Evolutionary conservation across 2,888 invertebrate species (phyloP).

Genomic region (Orchestes rusci): DNA sequence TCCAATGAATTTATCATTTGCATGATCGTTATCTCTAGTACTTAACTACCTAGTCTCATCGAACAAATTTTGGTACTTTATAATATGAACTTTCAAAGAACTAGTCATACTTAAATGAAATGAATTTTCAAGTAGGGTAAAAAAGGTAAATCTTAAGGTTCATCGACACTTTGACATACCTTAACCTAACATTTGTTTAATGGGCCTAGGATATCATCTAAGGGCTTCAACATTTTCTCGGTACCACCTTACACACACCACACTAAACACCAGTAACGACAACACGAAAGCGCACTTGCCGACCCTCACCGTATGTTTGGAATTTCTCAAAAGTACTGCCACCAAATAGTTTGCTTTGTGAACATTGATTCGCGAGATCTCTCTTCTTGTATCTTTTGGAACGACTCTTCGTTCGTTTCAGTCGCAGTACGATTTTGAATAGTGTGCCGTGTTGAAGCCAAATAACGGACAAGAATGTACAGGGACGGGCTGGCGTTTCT

Average conservation of each 20-base stretch:
- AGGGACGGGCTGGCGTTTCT: constrained; percentile 17
- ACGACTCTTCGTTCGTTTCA: constrained; percentile 16
- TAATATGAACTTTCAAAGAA: too few relatives aligned
- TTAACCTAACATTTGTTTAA: constrained; percentile 33
- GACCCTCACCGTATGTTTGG: constrained; percentile 4
- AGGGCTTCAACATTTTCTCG: constrained; percentile 15
- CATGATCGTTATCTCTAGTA: constrained; percentile 9
- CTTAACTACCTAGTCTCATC: too few relatives aligned
- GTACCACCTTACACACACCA: constrained; percentile 5
- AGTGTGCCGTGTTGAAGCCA: constrained; percentile 18
- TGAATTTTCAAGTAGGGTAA: constrained; percentile 30
- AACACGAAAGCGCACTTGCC: constrained; percentile 9
- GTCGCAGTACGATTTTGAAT: constrained; percentile 21
- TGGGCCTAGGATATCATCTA: constrained; percentile 14
- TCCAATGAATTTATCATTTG: constrained; percentile 20
- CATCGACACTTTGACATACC: constrained; percentile 42
- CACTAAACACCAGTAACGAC: constrained; percentile 9
- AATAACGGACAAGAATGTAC: constrained; percentile 23
- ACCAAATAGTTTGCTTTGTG: constrained; percentile 23
- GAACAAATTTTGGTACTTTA: too few relatives aligned
- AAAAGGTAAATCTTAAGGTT: constrained; percentile 34
- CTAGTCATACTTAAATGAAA: too few relatives aligned
- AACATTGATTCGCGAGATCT: constrained; percentile 20
- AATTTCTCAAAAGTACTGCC: constrained; percentile 17
- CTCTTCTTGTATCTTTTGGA: constrained; percentile 16